Evolutionary conservation across 2,113 vertebrate genomes (phyloP).

Genomic region (Neogale vison): DNA sequence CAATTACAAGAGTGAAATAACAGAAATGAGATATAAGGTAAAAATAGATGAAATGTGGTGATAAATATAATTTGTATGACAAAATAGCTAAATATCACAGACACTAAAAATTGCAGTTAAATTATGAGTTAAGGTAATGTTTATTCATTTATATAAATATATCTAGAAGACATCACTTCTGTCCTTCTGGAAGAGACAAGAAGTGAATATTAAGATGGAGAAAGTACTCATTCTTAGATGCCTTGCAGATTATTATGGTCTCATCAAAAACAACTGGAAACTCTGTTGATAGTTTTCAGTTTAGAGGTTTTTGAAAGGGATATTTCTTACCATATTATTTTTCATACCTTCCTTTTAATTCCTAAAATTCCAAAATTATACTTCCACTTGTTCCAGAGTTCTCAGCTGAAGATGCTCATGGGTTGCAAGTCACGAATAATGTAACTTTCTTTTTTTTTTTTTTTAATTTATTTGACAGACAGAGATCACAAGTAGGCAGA

Average conservation of each 20-base stretch:
- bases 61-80: background rate
- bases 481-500: no score
- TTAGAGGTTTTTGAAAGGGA: background rate
- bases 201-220: background rate
- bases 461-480: no score
- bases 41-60: background rate
- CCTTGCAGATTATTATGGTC: background rate
- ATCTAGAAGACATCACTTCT: background rate
- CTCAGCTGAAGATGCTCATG: background rate
- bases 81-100: background rate
- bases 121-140: background rate
- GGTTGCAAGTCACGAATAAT: background rate
- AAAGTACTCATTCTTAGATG: background rate
- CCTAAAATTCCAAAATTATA: background rate
- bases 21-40: background rate
- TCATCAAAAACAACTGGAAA: background rate
- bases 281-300: background rate
- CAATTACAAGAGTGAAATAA: background rate
- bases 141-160: background rate
- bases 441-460: no score
- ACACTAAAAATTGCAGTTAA: background rate
- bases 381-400: background rate
- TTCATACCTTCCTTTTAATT: background rate
- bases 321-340: background rate
- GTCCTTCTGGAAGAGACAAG: background rate